A percentile compares a stretch with the other conserved stretches of the same genome.
Conservation (phyloP, 2,888 invertebrate genomes). For the Ectemnius continuus region DNA sequence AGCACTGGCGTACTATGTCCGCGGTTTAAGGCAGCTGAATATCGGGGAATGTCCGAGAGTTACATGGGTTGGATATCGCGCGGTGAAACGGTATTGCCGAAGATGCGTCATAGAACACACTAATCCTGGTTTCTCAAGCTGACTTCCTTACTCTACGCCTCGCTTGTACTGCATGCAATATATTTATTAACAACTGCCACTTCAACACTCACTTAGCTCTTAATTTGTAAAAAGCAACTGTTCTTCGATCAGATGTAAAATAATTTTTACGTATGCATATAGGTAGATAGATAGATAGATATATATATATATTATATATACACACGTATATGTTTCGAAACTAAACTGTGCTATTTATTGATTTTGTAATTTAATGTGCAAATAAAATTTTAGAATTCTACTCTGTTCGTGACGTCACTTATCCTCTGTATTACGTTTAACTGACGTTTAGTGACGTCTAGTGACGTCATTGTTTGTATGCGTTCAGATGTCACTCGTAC, state of each 20-base stretch:
- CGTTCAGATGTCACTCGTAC: too few relatives aligned
- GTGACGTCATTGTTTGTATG: too few relatives aligned
- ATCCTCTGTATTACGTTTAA: too few relatives aligned
- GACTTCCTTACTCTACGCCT: constrained; percentile 32
- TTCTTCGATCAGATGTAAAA: constrained; percentile 39
- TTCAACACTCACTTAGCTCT: constrained; percentile 38
- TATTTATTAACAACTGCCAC: constrained; percentile 66
- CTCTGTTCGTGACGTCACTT: too few relatives aligned
- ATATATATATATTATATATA: constrained; percentile 5
- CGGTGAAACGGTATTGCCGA: constrained; percentile 95
- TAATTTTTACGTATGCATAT: constrained; percentile 19
- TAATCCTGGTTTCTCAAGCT: constrained; percentile 91
- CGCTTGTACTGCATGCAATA: constrained; percentile 37
- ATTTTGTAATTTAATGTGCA: constrained; percentile 56
- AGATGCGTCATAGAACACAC: constrained; percentile 96
- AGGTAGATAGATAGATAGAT: constrained; percentile 9
- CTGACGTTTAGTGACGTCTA: too few relatives aligned
- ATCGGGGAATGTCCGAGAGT: constrained; percentile 94
- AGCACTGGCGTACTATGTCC: constrained; percentile 92
- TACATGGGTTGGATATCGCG: constrained; percentile 92
- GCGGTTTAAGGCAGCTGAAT: constrained; percentile 93
- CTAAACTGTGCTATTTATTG: constrained; percentile 55
- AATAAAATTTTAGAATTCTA: not conserved
- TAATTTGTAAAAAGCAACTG: constrained; percentile 52
- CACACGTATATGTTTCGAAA: constrained; percentile 31